These are phyloP conservation scores for Gnatocerus cornutus DNA, from an alignment of 2,888 invertebrate genomes.

Conservation along the genomic window DNA sequence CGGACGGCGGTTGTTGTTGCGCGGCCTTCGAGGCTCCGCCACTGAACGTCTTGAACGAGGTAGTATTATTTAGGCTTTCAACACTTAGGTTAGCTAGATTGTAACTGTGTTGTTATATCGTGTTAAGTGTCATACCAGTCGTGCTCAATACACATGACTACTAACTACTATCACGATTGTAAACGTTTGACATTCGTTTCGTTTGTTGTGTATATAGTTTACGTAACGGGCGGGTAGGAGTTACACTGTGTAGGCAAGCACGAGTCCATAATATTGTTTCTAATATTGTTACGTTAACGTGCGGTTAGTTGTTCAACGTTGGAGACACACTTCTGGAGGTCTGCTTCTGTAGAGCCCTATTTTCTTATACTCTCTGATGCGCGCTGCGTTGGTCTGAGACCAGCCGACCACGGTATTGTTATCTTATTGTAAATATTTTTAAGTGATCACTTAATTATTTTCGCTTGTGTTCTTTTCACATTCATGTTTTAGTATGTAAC, in stretches of 20 bases:
- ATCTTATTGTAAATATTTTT: conserved; percentile 72
- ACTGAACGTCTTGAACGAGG: conserved; percentile 65
- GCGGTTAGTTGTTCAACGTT: conserved; percentile 53
- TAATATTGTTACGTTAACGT: conserved; percentile 47
- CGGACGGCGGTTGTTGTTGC: conserved; percentile 59
- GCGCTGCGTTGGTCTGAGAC: conserved; percentile 69
- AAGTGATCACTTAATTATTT: conserved; percentile 71
- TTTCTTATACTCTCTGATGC: conserved; percentile 65
- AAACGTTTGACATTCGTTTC: conserved; percentile 65
- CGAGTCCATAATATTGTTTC: conserved; percentile 46
- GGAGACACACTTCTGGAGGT: conserved; percentile 58
- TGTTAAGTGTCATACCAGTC: conserved; percentile 70
- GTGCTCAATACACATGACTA: conserved; percentile 72
- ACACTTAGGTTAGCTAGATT: conserved; percentile 72
- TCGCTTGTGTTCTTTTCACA: conserved; percentile 70
- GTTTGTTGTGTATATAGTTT: conserved; percentile 67
- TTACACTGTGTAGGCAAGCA: conserved; percentile 53
- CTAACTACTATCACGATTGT: conserved; percentile 66
- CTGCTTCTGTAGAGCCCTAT: conserved; percentile 70
- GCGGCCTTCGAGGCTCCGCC: conserved; percentile 52
- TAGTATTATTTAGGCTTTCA: conserved; percentile 71
- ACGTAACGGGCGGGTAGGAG: conserved; percentile 52
- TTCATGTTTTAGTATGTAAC: conserved; percentile 71
- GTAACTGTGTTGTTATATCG: conserved; percentile 72
- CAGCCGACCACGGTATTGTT: conserved; percentile 70